These are phyloP conservation scores for Hypomesus transpacificus DNA, from an alignment of 2,113 vertebrate species.

Conservation along the genomic window DNA sequence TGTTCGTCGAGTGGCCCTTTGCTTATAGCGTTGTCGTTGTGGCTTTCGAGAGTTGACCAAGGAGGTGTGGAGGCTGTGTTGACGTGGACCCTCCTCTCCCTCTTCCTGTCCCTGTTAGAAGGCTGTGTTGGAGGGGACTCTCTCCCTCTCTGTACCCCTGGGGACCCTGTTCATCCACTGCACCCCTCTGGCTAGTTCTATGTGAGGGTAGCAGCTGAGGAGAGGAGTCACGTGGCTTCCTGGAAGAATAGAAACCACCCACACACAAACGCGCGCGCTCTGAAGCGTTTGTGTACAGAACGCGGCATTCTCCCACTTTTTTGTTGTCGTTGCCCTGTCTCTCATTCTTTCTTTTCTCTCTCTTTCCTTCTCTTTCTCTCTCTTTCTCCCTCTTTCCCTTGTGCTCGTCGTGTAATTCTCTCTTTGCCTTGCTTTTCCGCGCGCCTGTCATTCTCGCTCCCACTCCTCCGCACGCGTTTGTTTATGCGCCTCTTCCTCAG, in stretches of 20 bases:
- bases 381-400: conserved; percentile 5
- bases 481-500: conserved; percentile 60
- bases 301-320: not conserved
- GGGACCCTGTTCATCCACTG: conserved; percentile 46
- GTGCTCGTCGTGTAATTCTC: not conserved
- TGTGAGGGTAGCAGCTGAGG: conserved; percentile 62
- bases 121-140: not conserved
- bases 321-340: not conserved
- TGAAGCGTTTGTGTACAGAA: not conserved
- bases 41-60: no score
- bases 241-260: conserved; percentile 42
- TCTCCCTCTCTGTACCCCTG: conserved; percentile 27
- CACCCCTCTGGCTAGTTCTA: conserved; percentile 50
- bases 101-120: no score
- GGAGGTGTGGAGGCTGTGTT: no score
- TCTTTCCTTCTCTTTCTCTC: not conserved
- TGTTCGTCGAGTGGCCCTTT: no score
- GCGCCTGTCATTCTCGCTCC: not conserved
- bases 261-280: conserved; percentile 37
- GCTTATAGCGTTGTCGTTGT: no score
- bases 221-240: conserved; percentile 61
- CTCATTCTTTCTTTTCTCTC: not conserved
- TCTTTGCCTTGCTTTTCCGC: conserved; percentile 19
- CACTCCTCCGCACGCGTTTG: conserved; percentile 53
- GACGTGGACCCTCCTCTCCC: no score